Base-by-base conservation (phyloP, 2,797 vertebrate species). In the Telmatherina bonti region DNA sequence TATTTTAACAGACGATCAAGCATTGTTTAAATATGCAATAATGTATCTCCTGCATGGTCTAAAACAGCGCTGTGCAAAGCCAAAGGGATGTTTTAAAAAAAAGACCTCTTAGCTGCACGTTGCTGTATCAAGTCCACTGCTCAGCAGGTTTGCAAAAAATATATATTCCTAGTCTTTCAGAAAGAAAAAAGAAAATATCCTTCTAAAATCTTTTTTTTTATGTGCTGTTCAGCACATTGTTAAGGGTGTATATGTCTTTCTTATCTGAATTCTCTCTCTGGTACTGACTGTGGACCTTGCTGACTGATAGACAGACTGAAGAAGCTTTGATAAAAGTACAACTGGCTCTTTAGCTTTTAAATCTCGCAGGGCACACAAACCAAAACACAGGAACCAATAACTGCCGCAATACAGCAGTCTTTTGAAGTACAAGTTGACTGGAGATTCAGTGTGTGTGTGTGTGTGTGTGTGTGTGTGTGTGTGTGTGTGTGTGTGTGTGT, bases 381-480 rank as follows among this genome's bases (percentile, higher is more conserved):
- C 76, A 54, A 88, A 89, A 88, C 83, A 88, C 85, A 92, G 88
- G 85, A 91, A 89, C 82, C 84, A 82, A 85, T 86, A 86, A 88
- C 74, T 79, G 67, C 82, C 2, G 78, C 79, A 79, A 33, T 61
- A 70, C 73, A 72, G 79, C 71, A 81, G 62, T 66, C 82, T 76
- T 91, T 91, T 92, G 86, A 91, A 91, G 89, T 84, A 15, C 30
- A 16, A 29, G 51, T 71, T 81, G 80, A 70, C 22, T 41, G 47
- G 29, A 62, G 55, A 72, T 79, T 71, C 47, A 10, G 51, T 52
- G 30, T 29, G 5, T 60, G 10, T 70, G 64, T 62, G 45, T 62
- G 33, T 55, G n/a, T 33, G 30, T 41, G 33, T 58, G 54, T 60
- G 10, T 70, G 64, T 62, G 45, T 62, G 33, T 55, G n/a, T 33